Percentiles rank a stretch among this genome's conserved stretches.
These are phyloP conservation scores for Semicossyphus pulcher DNA, from an alignment of 2,113 vertebrate genomes.

Conservation along the genomic window DNA sequence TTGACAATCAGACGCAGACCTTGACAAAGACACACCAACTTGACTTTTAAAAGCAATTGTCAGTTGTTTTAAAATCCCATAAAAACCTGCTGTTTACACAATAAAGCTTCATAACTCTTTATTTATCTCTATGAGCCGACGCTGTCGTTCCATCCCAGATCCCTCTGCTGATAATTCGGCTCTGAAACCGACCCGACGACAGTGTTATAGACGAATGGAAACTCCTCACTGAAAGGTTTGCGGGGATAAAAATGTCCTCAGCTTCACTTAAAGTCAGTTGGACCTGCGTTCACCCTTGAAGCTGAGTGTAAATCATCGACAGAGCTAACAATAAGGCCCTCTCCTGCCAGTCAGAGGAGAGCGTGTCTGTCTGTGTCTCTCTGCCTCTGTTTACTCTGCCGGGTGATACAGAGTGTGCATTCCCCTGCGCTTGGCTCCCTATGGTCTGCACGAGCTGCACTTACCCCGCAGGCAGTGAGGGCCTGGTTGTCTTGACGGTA, in stretches of 20 bases:
- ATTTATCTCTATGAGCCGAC: constrained; percentile 67
- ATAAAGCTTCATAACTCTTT: constrained; percentile 66
- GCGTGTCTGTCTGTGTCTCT: constrained; percentile 50
- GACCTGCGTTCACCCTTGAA: constrained; percentile 73
- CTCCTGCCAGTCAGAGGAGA: constrained; percentile 68
- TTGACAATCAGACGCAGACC: constrained; percentile 61
- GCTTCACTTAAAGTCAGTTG: constrained; percentile 70
- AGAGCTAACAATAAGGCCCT: constrained; percentile 70
- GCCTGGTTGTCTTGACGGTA: constrained; percentile 78
- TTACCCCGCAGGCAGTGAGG: constrained; percentile 74
- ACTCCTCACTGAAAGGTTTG: constrained; percentile 69
- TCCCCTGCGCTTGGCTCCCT: constrained; percentile 76
- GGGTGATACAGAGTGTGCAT: constrained; percentile 71
- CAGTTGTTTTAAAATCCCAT: constrained; percentile 50
- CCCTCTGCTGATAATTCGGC: constrained; percentile 57
- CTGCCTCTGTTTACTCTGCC: constrained; percentile 77
- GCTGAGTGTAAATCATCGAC: constrained; percentile 77
- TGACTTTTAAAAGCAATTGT: constrained; percentile 64
- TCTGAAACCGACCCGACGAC: constrained; percentile 55
- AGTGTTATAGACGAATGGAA: constrained; percentile 64
- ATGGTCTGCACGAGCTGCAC: constrained; percentile 71
- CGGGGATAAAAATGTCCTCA: constrained; percentile 62
- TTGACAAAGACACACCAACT: constrained; percentile 70
- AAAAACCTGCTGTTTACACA: constrained; percentile 66
- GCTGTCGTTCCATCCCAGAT: constrained; percentile 63